Percentiles rank a stretch among this genome's conserved stretches.
phyloP scores from a whole-genome alignment of 1,140 invertebrate species.

The Ceratina japonica region DNA sequence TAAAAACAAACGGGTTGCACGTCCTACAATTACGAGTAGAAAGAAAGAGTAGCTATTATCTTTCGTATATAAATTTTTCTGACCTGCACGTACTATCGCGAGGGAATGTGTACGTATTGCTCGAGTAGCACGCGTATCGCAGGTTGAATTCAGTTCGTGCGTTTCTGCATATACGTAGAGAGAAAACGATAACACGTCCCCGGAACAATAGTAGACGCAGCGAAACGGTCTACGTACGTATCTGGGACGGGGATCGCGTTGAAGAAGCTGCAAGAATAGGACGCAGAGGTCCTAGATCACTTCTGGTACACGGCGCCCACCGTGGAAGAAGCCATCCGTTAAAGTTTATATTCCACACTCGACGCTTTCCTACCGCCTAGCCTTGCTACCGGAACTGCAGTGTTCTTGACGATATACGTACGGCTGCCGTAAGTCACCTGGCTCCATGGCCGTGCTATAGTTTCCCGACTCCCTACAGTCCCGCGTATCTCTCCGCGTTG shows the following conservation, averaged over 20 bases:
- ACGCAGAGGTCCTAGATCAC: conserved; percentile 52
- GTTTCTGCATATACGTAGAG: conserved; percentile 8
- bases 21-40: too few species aligned
- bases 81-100: neutral
- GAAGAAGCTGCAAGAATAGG: conserved; percentile 35
- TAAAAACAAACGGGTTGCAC: too few species aligned
- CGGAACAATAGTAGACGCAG: conserved; percentile 23
- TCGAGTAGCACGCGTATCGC: neutral
- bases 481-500: neutral
- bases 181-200: conserved; percentile 27
- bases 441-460: neutral
- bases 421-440: conserved; percentile 51
- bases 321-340: conserved; percentile 58
- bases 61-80: neutral
- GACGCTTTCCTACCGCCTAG: conserved; percentile 44
- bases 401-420: conserved; percentile 60
- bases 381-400: conserved; percentile 44
- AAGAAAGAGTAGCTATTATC: conserved; percentile 3
- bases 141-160: neutral
- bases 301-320: conserved; percentile 4
- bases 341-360: conserved; percentile 63
- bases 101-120: neutral
- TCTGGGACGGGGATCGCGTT: conserved; percentile 35
- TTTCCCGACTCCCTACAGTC: conserved; percentile 3
- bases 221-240: conserved; percentile 18